These are phyloP conservation scores for Drosophila aldrichi DNA, from an alignment of 2,888 invertebrate species.

Conservation along the genomic window DNA sequence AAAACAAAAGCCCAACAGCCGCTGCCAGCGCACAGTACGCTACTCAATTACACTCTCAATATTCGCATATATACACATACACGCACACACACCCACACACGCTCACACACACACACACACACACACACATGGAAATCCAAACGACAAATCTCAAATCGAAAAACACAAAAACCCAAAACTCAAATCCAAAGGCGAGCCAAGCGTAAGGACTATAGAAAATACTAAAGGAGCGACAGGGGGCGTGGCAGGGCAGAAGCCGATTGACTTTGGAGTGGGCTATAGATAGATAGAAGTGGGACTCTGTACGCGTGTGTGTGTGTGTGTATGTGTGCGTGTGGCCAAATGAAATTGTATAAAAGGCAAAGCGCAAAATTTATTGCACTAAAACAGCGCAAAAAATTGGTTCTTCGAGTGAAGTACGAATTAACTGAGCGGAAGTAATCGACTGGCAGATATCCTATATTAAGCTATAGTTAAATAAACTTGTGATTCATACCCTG, in stretches of 20 bases:
- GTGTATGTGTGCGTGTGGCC: conserved; percentile 20
- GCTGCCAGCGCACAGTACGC: conserved; percentile 67
- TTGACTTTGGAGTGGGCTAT: conserved; percentile 32
- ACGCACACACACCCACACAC: conserved; percentile 36
- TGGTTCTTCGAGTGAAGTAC: conserved; percentile 34
- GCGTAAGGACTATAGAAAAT: conserved; percentile 57
- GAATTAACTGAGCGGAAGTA: neutral
- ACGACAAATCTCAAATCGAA: conserved; percentile 74
- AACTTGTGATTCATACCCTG: neutral
- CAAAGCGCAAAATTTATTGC: conserved; percentile 75
- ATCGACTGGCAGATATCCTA: conserved; percentile 25
- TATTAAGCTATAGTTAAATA: neutral
- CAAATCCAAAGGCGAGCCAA: conserved; percentile 79
- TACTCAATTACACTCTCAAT: conserved; percentile 81
- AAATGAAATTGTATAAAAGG: conserved; percentile 81
- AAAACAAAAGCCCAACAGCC: conserved; percentile 71
- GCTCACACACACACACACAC: conserved; percentile 40
- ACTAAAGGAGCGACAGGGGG: neutral
- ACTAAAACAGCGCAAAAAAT: conserved; percentile 59
- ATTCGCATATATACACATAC: conserved; percentile 50
- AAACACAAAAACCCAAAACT: conserved; percentile 77
- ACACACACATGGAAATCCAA: conserved; percentile 55
- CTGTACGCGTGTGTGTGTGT: neutral
- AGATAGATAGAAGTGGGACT: conserved; percentile 1
- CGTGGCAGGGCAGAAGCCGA: conserved; percentile 9